Percentiles rank a stretch among this genome's conserved stretches.
Evolutionary conservation across 2,888 invertebrate genomes (phyloP).

Genomic region (Alcis repandata): DNA sequence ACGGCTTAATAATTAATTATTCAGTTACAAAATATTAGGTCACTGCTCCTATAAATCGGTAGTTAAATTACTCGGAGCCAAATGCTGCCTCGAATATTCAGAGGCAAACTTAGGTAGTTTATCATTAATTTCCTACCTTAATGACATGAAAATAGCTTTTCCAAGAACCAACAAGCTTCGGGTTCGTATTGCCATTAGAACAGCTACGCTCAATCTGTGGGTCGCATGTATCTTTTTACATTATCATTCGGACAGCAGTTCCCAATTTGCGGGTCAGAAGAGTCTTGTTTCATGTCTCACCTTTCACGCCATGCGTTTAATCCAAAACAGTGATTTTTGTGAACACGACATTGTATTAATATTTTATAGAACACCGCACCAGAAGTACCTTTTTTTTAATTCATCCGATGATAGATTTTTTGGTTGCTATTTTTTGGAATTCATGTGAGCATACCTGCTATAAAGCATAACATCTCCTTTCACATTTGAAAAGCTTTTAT

Average conservation of each 20-base stretch:
- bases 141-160: slow-evolving; percentile 23
- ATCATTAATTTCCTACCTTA: slow-evolving; percentile 21
- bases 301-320: neutral
- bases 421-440: too few species aligned
- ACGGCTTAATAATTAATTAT: too few species aligned
- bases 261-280: neutral
- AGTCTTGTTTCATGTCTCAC: neutral
- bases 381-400: too few species aligned
- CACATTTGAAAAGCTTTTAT: too few species aligned
- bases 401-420: too few species aligned
- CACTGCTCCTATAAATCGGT: neutral
- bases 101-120: slow-evolving; percentile 18
- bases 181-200: slow-evolving; percentile 19
- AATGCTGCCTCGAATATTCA: slow-evolving; percentile 18
- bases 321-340: neutral
- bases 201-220: slow-evolving; percentile 11
- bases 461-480: too few species aligned
- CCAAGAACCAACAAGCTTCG: slow-evolving; percentile 5
- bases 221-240: neutral
- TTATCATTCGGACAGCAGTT: neutral
- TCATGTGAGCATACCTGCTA: too few species aligned
- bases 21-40: too few species aligned
- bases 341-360: neutral
- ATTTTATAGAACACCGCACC: too few species aligned
- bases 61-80: slow-evolving; percentile 6